A percentile compares a stretch with the other conserved stretches of the same genome.
Conservation (phyloP, 1,140 invertebrate genomes). For the Lysiphlebus fabarum region DNA sequence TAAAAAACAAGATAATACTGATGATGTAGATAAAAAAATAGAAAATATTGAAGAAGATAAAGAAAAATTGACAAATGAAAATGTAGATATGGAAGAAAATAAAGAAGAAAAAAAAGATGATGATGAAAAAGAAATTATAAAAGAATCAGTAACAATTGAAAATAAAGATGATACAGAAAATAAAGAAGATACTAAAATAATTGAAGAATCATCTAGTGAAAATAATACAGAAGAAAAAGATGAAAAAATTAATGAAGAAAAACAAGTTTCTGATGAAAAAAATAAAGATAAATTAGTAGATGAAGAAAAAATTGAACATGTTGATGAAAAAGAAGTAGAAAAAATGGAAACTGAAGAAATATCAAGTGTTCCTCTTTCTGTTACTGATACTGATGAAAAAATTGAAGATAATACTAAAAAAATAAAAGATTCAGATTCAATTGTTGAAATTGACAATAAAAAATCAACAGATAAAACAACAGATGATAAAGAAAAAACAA, state of each 20-base stretch:
- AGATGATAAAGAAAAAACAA: constrained; percentile 29
- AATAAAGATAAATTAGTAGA: constrained; percentile 28
- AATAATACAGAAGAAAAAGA: constrained; percentile 20
- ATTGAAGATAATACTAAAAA: constrained; percentile 3
- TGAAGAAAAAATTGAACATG: constrained; percentile 30
- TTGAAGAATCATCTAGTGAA: constrained; percentile 28
- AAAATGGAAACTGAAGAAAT: constrained; percentile 11
- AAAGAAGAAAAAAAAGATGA: constrained; percentile 31
- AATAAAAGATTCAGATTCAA: constrained; percentile 15
- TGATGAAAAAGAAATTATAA: too few species aligned
- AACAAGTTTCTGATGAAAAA: constrained; percentile 25
- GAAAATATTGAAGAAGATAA: constrained; percentile 18
- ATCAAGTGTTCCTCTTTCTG: too few species aligned
- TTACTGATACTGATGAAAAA: constrained; percentile 31
- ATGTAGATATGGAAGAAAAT: constrained; percentile 31
- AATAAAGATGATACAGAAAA: constrained; percentile 36
- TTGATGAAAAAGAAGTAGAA: not conserved
- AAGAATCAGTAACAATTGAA: not conserved
- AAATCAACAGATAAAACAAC: constrained; percentile 25
- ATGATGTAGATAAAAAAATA: constrained; percentile 15
- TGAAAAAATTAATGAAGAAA: constrained; percentile 27
- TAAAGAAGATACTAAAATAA: constrained; percentile 28
- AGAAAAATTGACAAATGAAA: constrained; percentile 23
- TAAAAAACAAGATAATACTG: constrained; percentile 23
- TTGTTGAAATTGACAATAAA: constrained; percentile 16